Evolutionary conservation across 2,113 vertebrate species (phyloP), one percentile per base, ranked within the genome.

Genomic region (Chaenogobius annularis): DNA sequence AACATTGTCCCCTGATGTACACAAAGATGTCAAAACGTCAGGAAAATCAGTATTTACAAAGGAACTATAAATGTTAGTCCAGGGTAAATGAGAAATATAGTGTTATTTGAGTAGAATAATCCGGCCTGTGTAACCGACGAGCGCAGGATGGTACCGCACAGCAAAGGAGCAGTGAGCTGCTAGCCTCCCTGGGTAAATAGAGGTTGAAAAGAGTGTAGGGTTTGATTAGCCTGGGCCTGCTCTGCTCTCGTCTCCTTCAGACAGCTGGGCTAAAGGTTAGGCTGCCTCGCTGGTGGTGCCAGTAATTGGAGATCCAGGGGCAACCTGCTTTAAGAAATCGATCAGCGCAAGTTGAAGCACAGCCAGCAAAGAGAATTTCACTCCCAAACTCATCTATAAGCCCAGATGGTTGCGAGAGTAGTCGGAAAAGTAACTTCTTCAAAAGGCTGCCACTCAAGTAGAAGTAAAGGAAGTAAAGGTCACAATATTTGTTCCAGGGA

Each of bases 221-320:
- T 83, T 88, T 80, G 74, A 83, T 85, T 85, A 81, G 56, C 47
- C 56, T 20, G 73, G 68, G 71, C 72, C 61, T 77, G 72, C 70
- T 63, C 54, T 73, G 63, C 72, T 47, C 85, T 77, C 69, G 64
- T 70, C 68, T 81, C 68, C 67, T 70, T 14, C 37, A 72, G 81
- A 89, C 83, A 87, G 86, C 82, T 80, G 75, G 73, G 65, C 66
- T 68, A 75, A 81, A 74, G 86, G 78, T 82, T 79, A 81, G 0
- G 46, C 37, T 50, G 83, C 70, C 78, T 81, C 69, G 43, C 26
- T 73, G 46, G 37, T 14, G 80, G 54, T 69, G 63, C 68, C 62
- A 68, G 81, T 88, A 86, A 85, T 84, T 82, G 85, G 78, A 89
- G 78, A 85, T 74, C 77, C 75, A 68, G 64, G 22, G 72, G 77